Evolutionary conservation across 2,888 invertebrate genomes (phyloP).

Genomic region (Nephrotoma appendiculata): DNA sequence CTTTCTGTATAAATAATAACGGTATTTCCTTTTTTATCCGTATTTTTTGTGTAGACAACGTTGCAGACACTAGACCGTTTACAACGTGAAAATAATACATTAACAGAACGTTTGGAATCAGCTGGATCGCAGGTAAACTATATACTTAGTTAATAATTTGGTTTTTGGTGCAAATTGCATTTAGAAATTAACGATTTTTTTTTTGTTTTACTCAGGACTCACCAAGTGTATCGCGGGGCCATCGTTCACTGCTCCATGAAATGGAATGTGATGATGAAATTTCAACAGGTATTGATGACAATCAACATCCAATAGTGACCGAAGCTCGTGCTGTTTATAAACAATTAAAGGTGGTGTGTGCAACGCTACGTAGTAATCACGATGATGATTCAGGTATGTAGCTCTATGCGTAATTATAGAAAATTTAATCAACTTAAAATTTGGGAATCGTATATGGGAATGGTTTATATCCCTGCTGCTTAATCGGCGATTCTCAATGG

Average conservation of each 20-base stretch:
- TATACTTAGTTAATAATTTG: not conserved
- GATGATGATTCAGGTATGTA: constrained; percentile 52
- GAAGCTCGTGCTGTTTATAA: constrained; percentile 59
- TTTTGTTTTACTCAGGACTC: constrained; percentile 5
- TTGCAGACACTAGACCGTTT: constrained; percentile 55
- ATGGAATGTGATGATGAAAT: constrained; percentile 68
- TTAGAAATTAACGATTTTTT: constrained; percentile 3
- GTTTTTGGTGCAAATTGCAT: not conserved
- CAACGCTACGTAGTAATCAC: constrained; percentile 59
- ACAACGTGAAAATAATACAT: constrained; percentile 52
- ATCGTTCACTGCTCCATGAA: constrained; percentile 70
- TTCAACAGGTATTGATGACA: constrained; percentile 35
- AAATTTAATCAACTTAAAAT: not conserved
- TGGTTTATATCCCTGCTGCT: not conserved
- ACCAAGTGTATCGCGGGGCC: constrained; percentile 21
- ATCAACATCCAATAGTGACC: constrained; percentile 40
- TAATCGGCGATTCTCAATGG: not conserved
- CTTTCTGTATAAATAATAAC: not conserved
- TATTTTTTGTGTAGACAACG: constrained; percentile 34
- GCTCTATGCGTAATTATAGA: not conserved
- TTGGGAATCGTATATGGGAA: not conserved
- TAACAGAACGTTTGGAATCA: constrained; percentile 54
- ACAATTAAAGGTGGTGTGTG: constrained; percentile 54
- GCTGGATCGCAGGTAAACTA: constrained; percentile 23
- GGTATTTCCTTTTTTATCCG: not conserved